A percentile compares a stretch with the other conserved stretches of the same genome.
Evolutionary conservation across 2,888 invertebrate species (phyloP).

Genomic region (Hemicrepidius hirtus): DNA sequence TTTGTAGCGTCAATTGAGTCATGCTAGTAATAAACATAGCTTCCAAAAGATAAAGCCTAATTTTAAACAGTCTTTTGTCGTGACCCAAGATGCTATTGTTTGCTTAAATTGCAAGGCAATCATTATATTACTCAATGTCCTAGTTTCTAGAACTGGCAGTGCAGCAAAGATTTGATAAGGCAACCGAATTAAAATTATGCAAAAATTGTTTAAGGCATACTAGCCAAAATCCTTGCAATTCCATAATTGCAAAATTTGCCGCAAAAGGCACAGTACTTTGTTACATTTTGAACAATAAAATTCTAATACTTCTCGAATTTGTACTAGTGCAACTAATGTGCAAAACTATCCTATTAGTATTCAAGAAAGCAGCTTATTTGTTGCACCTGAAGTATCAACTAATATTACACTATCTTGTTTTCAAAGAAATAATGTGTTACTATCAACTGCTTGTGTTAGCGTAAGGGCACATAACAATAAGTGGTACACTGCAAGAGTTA

Average conservation of each 20-base stretch:
- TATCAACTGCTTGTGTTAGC: not conserved
- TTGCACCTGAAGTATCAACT: not conserved
- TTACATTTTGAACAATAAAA: constrained; percentile 7
- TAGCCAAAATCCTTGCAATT: not conserved
- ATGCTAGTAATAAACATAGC: not conserved
- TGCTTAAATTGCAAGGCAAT: constrained; percentile 12
- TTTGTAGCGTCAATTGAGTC: not conserved
- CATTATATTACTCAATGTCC: constrained; percentile 17
- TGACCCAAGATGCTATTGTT: not conserved
- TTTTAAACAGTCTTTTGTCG: constrained; percentile 4
- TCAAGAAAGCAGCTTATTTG: constrained; percentile 15
- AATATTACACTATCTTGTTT: not conserved
- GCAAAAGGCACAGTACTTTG: constrained; percentile 23
- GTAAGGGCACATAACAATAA: not conserved
- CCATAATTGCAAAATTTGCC: constrained; percentile 20
- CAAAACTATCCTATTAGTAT: not conserved
- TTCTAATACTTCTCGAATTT: not conserved
- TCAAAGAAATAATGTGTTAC: not conserved
- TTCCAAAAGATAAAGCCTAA: not conserved
- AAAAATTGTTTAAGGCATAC: constrained; percentile 28
- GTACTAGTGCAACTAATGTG: not conserved
- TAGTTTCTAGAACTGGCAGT: constrained; percentile 4
- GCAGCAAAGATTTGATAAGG: constrained; percentile 4
- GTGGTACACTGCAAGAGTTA: not conserved
- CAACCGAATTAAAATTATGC: constrained; percentile 22